These are phyloP conservation scores for Nephotettix cincticeps DNA, from an alignment of 1,140 invertebrate species.

Conservation along the genomic window DNA sequence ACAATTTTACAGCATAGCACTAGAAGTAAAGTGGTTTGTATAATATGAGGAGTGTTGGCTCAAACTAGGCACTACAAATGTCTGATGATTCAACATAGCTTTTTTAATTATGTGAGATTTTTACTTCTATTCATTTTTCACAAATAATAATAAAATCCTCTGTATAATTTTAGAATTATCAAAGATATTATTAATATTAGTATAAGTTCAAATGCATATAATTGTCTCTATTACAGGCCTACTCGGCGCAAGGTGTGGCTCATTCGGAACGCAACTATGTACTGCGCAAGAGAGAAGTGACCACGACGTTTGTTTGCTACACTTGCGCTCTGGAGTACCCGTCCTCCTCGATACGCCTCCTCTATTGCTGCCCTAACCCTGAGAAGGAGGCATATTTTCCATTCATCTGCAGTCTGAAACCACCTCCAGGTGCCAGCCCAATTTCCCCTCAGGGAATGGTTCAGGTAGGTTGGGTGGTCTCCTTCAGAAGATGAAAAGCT, in stretches of 20 bases:
- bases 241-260: constrained; percentile 62
- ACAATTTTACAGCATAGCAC: no score
- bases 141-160: no score
- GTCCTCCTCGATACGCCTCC: constrained; percentile 66
- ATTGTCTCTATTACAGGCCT: constrained; percentile 54
- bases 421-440: constrained; percentile 78
- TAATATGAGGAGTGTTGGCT: no score
- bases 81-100: no score
- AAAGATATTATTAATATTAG: no score
- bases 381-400: constrained; percentile 86
- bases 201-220: neutral
- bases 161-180: no score
- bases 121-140: no score
- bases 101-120: no score
- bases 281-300: constrained; percentile 68
- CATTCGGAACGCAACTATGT: constrained; percentile 76
- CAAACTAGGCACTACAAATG: no score
- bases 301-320: constrained; percentile 83
- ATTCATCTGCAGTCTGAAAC: constrained; percentile 75
- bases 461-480: no score
- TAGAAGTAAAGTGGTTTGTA: no score
- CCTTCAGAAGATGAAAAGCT: no score
- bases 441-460: constrained; percentile 71
- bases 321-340: constrained; percentile 79
- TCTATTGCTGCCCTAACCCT: constrained; percentile 82